Conservation (phyloP, 2,797 vertebrate genomes). For the Numenius phaeopus region DNA sequence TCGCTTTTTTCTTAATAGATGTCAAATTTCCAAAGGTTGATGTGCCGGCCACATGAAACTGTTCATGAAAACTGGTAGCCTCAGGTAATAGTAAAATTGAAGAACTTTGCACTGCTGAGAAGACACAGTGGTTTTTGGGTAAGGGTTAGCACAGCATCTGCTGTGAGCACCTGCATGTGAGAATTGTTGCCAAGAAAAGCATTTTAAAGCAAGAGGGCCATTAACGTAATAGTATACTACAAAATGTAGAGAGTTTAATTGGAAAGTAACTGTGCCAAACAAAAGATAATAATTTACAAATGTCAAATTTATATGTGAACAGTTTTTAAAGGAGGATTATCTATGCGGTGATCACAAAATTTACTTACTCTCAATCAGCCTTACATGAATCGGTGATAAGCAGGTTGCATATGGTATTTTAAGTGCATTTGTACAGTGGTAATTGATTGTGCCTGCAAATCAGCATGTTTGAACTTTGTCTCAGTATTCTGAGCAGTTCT, state of each 20-base stretch:
- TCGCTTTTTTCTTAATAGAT: background rate
- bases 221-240: background rate
- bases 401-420: background rate
- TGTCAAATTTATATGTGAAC: background rate
- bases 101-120: background rate
- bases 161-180: background rate
- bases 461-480: background rate
- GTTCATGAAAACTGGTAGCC: background rate
- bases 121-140: background rate
- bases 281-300: background rate
- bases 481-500: background rate
- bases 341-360: background rate
- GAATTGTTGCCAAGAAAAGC: background rate
- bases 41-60: background rate
- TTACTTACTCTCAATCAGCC: background rate
- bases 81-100: background rate
- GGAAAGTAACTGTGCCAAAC: background rate
- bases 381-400: background rate
- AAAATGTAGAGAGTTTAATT: background rate
- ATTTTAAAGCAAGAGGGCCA: background rate
- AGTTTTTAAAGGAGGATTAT: background rate
- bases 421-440: background rate
- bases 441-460: background rate
- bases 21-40: background rate
- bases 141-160: conserved; percentile 18